Conservation (phyloP, 2,888 invertebrate species). For the Glyphotaelius pellucidus region DNA sequence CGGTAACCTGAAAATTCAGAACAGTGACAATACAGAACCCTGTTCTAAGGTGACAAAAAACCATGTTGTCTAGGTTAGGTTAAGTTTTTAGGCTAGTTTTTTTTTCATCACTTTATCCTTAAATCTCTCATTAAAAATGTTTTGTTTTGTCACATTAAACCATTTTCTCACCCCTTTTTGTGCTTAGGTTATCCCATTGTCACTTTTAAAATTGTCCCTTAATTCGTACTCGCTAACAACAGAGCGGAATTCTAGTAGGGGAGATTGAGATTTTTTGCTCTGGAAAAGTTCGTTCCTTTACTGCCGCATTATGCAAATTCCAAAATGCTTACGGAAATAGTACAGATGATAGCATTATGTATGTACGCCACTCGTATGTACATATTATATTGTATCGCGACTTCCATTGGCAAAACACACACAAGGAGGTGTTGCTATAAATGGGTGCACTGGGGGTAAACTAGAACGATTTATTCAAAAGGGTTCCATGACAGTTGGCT, state of each 20-base stretch:
- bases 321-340: not conserved
- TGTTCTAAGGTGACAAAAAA: no score
- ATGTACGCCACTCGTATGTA: not conserved
- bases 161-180: not conserved
- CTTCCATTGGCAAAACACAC: not conserved
- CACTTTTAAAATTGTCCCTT: not conserved
- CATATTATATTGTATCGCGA: not conserved
- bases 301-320: conserved; percentile 2
- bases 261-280: not conserved
- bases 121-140: no score
- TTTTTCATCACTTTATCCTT: no score
- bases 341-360: not conserved
- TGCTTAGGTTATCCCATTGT: not conserved
- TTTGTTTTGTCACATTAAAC: no score
- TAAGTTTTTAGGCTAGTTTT: no score
- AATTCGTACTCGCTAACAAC: not conserved
- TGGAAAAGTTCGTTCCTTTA: not conserved
- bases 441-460: no score
- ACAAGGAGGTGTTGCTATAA: not conserved
- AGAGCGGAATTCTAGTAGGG: not conserved
- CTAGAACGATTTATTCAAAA: no score
- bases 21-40: no score
- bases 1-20: no score
- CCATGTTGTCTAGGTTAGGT: no score
- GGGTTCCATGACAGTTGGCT: no score